Percentiles rank a stretch among this genome's conserved stretches.
Conservation (phyloP, 30 jellyfish, hydroid and myxozoan genomes). For the Turritopsis rubra region DNA sequence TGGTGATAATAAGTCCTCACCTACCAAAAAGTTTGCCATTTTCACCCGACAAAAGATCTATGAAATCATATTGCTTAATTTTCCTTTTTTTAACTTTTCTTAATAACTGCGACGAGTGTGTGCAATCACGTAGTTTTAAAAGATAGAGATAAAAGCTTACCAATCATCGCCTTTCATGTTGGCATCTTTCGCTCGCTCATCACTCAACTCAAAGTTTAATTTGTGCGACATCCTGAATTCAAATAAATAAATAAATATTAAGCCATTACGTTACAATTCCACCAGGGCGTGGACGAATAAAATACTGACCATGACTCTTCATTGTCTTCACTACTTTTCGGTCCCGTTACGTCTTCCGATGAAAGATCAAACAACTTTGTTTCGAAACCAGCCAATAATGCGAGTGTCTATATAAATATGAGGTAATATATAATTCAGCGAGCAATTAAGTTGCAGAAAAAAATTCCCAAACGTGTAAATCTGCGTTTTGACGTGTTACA, state of each 20-base stretch:
- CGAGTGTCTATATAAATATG: constrained; percentile 53
- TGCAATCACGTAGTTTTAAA: not conserved
- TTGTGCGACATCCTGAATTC: constrained; percentile 77
- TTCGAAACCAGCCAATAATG: constrained; percentile 71
- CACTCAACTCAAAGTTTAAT: constrained; percentile 52
- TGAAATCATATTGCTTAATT: too few relatives aligned
- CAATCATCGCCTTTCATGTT: constrained; percentile 74
- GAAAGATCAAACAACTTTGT: not conserved
- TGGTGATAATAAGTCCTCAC: too few relatives aligned
- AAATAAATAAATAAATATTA: not conserved
- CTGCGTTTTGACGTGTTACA: too few relatives aligned
- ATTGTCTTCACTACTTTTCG: constrained; percentile 19
- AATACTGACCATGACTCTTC: constrained; percentile 21
- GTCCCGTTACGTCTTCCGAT: constrained; percentile 16
- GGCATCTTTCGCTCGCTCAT: constrained; percentile 80
- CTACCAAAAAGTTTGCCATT: too few relatives aligned
- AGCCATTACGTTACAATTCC: too few relatives aligned
- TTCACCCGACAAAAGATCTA: too few relatives aligned
- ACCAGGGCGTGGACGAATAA: not conserved
- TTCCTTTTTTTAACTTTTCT: too few relatives aligned
- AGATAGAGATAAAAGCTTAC: not conserved
- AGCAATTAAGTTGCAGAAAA: too few relatives aligned
- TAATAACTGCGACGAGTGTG: too few relatives aligned
- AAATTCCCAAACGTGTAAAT: too few relatives aligned
- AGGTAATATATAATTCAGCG: too few relatives aligned